These are phyloP conservation scores for Thripadectes ignobilis DNA, from an alignment of 2,797 vertebrate species.

Conservation along the genomic window DNA sequence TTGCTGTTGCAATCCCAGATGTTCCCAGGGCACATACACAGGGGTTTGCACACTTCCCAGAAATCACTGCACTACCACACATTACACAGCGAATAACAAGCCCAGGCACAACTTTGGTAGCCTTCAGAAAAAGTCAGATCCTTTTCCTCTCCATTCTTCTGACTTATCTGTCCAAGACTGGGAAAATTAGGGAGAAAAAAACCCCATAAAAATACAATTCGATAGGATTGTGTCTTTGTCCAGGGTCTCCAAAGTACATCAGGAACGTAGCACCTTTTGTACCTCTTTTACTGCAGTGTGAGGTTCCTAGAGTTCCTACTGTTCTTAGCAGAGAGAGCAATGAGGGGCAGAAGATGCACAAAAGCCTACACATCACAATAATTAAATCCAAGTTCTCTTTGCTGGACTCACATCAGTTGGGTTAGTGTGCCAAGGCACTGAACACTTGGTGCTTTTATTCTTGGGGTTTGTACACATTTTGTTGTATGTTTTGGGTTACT, in stretches of 20 bases:
- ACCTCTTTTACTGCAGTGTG: neutral
- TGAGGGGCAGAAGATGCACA: neutral
- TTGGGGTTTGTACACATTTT: neutral
- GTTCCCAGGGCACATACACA: neutral
- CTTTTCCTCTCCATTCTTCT: neutral
- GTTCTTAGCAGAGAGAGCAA: neutral
- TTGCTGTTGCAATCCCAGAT: neutral
- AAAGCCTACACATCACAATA: constrained; percentile 1
- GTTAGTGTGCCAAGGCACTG: constrained; percentile 9
- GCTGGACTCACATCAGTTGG: constrained; percentile 2
- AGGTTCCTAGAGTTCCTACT: neutral
- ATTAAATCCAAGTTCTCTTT: constrained; percentile 16
- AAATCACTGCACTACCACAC: neutral
- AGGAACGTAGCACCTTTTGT: neutral
- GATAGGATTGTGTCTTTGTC: neutral
- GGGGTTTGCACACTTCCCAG: neutral
- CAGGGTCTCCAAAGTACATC: neutral
- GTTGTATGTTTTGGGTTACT: constrained; percentile 5
- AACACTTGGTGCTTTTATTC: neutral
- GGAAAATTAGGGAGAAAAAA: neutral
- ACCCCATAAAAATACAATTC: neutral
- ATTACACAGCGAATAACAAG: neutral
- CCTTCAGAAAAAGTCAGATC: neutral
- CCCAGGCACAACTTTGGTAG: neutral
- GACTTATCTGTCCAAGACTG: neutral